A percentile compares a stretch with the other conserved stretches of the same genome.
Evolutionary conservation across 2,797 vertebrate genomes (phyloP).

Genomic region (Enteromius thamalakanensis): DNA sequence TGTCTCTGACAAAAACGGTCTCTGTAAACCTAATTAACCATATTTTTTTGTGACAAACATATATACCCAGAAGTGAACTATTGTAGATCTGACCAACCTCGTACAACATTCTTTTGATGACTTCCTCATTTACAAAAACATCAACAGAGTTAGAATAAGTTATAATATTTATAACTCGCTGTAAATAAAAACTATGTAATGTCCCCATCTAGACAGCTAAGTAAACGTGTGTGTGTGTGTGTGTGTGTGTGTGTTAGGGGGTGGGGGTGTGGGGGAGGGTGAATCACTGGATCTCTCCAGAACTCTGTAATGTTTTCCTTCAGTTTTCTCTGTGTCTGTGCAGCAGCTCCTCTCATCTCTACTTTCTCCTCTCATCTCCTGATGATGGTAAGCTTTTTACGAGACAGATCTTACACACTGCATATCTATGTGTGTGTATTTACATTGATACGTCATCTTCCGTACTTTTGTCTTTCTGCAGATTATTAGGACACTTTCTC

Average conservation of each 20-base stretch:
- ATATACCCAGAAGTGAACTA: too few relatives aligned
- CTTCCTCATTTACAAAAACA: too few relatives aligned
- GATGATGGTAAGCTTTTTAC: conserved; percentile 16
- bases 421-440: background rate
- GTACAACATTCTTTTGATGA: too few relatives aligned
- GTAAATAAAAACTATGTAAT: too few relatives aligned
- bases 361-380: conserved; percentile 10
- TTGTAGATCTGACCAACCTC: too few relatives aligned
- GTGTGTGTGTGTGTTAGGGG: background rate
- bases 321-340: conserved; percentile 7
- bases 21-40: too few relatives aligned
- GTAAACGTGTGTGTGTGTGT: background rate
- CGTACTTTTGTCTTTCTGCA: background rate
- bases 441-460: background rate
- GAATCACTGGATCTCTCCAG: background rate
- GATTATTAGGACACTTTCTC: conserved; percentile 51
- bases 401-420: background rate
- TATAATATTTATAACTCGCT: too few relatives aligned
- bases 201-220: too few relatives aligned
- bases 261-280: conserved; percentile 24
- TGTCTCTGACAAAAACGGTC: too few relatives aligned
- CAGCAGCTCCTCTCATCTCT: conserved; percentile 15
- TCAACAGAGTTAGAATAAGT: too few relatives aligned
- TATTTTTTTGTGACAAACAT: too few relatives aligned
- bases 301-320: conserved; percentile 19